These are phyloP conservation scores for Agrochola circellaris DNA, from an alignment of 2,888 invertebrate species.

Conservation along the genomic window DNA sequence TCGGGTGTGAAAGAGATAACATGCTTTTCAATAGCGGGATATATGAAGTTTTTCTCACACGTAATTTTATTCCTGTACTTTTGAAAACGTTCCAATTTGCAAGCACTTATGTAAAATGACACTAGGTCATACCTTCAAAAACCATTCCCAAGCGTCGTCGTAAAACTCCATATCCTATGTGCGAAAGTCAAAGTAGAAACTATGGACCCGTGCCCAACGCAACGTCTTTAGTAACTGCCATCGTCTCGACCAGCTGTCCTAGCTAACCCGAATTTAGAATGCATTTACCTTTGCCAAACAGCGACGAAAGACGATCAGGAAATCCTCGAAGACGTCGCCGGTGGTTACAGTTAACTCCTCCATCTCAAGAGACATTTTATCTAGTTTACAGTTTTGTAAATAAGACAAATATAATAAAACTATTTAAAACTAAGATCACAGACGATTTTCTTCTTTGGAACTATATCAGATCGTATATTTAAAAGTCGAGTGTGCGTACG, in stretches of 20 bases:
- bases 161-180: slow-evolving; percentile 79
- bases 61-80: slow-evolving; percentile 43
- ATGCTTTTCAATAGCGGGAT: slow-evolving; percentile 36
- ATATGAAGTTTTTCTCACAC: slow-evolving; percentile 35
- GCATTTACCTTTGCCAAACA: slow-evolving; percentile 93
- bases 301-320: slow-evolving; percentile 93
- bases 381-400: slow-evolving; percentile 73
- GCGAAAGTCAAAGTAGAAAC: slow-evolving; percentile 40
- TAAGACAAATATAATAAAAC: slow-evolving; percentile 72
- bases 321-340: slow-evolving; percentile 94
- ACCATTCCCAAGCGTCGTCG: slow-evolving; percentile 80
- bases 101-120: slow-evolving; percentile 46
- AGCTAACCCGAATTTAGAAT: slow-evolving; percentile 84
- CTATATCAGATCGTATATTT: slow-evolving; percentile 84
- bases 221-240: slow-evolving; percentile 73
- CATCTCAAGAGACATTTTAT: slow-evolving; percentile 92
- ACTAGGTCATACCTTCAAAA: slow-evolving; percentile 75
- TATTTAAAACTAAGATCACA: slow-evolving; percentile 82
- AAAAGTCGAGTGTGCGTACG: slow-evolving; percentile 77
- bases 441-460: slow-evolving; percentile 84
- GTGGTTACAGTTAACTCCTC: slow-evolving; percentile 91
- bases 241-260: slow-evolving; percentile 67
- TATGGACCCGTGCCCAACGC: slow-evolving; percentile 66
- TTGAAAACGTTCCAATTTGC: slow-evolving; percentile 63
- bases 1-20: slow-evolving; percentile 50